Conservation (phyloP, 2,888 invertebrate genomes). For the Elysia crispata region DNA sequence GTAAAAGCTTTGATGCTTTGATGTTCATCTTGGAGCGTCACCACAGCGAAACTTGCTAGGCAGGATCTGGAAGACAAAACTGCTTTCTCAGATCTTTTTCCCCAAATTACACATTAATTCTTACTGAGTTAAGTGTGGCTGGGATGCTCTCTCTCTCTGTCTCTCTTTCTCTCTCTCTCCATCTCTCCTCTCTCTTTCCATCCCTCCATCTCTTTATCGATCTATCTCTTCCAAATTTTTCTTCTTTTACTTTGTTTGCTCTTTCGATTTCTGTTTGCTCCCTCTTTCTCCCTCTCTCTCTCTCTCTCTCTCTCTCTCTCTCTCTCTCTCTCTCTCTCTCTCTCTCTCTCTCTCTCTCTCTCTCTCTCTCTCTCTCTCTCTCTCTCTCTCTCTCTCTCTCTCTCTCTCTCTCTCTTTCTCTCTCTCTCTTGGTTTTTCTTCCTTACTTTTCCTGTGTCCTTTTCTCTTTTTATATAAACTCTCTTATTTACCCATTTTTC, state of each 20-base stretch:
- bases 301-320: conserved; percentile 11
- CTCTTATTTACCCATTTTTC: not conserved
- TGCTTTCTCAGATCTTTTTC: too few relatives aligned
- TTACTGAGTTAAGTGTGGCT: too few relatives aligned
- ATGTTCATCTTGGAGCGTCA: too few relatives aligned
- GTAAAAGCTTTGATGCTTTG: too few relatives aligned
- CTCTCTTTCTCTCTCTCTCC: not conserved
- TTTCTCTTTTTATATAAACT: not conserved
- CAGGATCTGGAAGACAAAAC: too few relatives aligned
- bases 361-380: not conserved
- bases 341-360: conserved; percentile 3
- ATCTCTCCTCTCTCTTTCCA: not conserved
- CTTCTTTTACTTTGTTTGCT: not conserved
- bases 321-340: conserved; percentile 39
- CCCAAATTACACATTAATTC: too few relatives aligned
- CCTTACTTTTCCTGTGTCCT: not conserved
- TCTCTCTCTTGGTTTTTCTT: too few relatives aligned
- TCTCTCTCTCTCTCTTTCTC: too few relatives aligned
- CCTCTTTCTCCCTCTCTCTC: not conserved
- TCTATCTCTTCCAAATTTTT: not conserved
- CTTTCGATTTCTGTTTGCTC: not conserved
- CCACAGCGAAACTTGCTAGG: too few relatives aligned
- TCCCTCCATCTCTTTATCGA: conserved; percentile 27
- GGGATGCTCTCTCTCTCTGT: too few relatives aligned
- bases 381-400: too few relatives aligned